Evolutionary conservation across 1,140 invertebrate genomes (phyloP).

Genomic region (Delia radicum): DNA sequence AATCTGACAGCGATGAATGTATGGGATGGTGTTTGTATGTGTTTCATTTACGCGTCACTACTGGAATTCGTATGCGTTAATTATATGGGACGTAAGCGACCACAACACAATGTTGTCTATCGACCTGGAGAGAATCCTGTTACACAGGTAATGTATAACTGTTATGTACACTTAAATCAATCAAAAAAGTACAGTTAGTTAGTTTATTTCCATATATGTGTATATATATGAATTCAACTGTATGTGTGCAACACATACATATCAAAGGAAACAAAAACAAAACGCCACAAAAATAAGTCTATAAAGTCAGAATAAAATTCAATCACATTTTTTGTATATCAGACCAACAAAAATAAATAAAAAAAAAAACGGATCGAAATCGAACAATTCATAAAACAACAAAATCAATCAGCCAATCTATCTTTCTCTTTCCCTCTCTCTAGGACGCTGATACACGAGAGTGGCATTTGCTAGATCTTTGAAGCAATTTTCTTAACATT

Average conservation of each 20-base stretch:
- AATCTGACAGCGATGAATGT: conserved; percentile 94
- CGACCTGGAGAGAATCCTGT: conserved; percentile 86
- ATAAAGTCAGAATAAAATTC: not conserved
- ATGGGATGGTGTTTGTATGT: conserved; percentile 95
- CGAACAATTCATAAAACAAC: conserved; percentile 20
- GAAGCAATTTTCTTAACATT: no score
- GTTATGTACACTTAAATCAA: not conserved
- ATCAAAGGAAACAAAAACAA: not conserved
- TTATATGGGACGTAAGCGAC: conserved; percentile 88
- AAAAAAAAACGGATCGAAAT: not conserved
- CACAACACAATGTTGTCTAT: conserved; percentile 85
- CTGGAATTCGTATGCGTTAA: conserved; percentile 93
- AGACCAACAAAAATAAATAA: conserved; percentile 60
- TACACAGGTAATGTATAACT: conserved; percentile 63
- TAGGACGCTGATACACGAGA: no score
- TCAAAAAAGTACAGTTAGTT: conserved; percentile 5
- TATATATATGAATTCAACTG: no score
- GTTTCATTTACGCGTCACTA: conserved; percentile 91
- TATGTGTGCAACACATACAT: not conserved
- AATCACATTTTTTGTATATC: not conserved
- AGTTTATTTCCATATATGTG: not conserved
- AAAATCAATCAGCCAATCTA: conserved; percentile 10
- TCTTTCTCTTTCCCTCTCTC: conserved; percentile 16
- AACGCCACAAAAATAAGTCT: not conserved
- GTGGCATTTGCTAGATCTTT: no score